Conservation (phyloP, 2,888 invertebrate species). For the Mermis nigrescens region DNA sequence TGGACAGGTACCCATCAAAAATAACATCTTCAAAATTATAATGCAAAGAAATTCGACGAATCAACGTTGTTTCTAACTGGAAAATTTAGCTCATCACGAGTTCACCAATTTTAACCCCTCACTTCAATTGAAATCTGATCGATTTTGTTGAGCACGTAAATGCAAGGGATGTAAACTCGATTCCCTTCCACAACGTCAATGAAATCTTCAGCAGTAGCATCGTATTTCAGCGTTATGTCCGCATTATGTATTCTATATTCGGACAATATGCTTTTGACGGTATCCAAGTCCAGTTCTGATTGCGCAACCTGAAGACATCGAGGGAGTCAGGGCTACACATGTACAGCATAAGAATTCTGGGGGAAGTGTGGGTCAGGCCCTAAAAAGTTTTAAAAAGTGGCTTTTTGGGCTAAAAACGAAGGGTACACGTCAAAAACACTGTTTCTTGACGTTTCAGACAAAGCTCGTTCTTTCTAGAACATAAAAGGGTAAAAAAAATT, state of each 20-base stretch:
- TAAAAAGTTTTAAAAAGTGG: no score
- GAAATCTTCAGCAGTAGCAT: slow-evolving; percentile 88
- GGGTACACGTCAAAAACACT: no score
- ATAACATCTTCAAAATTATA: no score
- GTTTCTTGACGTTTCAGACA: background rate
- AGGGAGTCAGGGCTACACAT: background rate
- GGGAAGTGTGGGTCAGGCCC: no score
- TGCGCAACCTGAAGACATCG: slow-evolving; percentile 48
- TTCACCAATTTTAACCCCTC: slow-evolving; percentile 6
- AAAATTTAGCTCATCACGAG: no score
- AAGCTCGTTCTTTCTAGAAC: no score
- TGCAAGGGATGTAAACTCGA: slow-evolving; percentile 89
- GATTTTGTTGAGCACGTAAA: slow-evolving; percentile 95
- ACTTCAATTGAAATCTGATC: slow-evolving; percentile 47
- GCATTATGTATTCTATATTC: slow-evolving; percentile 99
- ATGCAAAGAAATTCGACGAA: no score
- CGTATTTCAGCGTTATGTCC: slow-evolving; percentile 43
- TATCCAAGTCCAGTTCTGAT: slow-evolving; percentile 75
- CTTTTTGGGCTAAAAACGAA: no score
- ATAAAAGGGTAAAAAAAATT: no score
- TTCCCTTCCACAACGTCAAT: slow-evolving; percentile 98
- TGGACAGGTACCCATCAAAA: no score
- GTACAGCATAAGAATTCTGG: background rate
- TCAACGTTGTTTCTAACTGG: no score
- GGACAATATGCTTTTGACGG: slow-evolving; percentile 79